A percentile compares a stretch with the other conserved stretches of the same genome.
phyloP scores from a whole-genome alignment of 92 coral and sea anemone genomes.

The Zoanthus gigantus region DNA sequence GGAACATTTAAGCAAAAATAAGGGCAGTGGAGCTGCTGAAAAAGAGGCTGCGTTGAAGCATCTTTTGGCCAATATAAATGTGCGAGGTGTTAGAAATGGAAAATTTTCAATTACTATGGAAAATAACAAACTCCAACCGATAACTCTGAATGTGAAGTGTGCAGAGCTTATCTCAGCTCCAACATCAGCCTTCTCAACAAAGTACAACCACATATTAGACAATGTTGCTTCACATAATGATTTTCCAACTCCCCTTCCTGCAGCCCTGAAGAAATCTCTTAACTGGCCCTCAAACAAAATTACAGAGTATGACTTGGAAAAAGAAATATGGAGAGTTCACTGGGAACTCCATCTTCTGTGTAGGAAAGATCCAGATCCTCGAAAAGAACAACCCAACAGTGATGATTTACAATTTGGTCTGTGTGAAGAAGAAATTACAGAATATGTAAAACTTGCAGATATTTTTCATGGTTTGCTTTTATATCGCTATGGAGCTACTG shows the following conservation, averaged over 20 bases:
- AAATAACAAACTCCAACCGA: conserved; percentile 53
- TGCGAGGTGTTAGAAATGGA: conserved; percentile 44
- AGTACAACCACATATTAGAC: conserved; percentile 14
- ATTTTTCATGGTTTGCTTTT: conserved; percentile 35
- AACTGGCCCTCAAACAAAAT: conserved; percentile 19
- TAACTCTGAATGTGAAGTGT: conserved; percentile 47
- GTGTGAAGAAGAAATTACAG: conserved; percentile 23
- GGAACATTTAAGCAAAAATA: conserved; percentile 19
- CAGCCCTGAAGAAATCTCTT: conserved; percentile 13
- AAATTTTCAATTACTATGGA: conserved; percentile 44
- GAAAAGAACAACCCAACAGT: background rate
- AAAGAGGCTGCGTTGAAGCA: conserved; percentile 38
- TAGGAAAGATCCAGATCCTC: no score
- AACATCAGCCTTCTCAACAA: conserved; percentile 27
- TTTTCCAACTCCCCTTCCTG: background rate
- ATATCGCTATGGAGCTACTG: conserved; percentile 43
- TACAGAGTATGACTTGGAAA: background rate
- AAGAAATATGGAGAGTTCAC: conserved; percentile 20
- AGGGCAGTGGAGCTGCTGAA: conserved; percentile 10
- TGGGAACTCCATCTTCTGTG: conserved; percentile 41
- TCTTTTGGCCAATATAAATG: conserved; percentile 40
- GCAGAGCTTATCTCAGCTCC: conserved; percentile 54
- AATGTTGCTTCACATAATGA: conserved; percentile 19
- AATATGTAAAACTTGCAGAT: conserved; percentile 39
- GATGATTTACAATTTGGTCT: conserved; percentile 31